phyloP scores from a whole-genome alignment of 2,888 invertebrate genomes.

The Hoplodrina ambigua region DNA sequence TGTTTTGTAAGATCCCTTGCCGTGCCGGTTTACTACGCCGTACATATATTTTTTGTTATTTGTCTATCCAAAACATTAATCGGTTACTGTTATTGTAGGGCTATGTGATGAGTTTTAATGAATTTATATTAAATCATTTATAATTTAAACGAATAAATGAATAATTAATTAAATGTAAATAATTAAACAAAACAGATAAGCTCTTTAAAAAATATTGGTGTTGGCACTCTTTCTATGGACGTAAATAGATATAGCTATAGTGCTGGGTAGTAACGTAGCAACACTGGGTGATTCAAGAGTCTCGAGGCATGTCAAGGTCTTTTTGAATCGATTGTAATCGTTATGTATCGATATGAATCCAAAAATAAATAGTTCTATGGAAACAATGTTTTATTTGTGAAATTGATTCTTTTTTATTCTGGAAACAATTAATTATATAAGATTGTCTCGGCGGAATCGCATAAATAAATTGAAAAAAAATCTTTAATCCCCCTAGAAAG shows the following conservation, averaged over 20 bases:
- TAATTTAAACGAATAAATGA: neutral
- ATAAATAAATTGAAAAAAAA: neutral
- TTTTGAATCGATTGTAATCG: constrained; percentile 42
- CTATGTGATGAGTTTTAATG: neutral
- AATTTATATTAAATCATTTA: neutral
- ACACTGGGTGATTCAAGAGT: constrained; percentile 34
- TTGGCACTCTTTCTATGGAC: neutral
- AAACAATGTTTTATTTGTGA: neutral
- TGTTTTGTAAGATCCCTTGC: neutral
- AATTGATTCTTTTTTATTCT: neutral
- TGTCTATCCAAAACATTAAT: too few species aligned
- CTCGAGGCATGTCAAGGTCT: constrained; percentile 56
- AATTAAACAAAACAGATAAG: neutral
- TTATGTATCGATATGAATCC: constrained; percentile 40
- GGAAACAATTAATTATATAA: neutral
- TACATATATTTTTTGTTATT: too few species aligned
- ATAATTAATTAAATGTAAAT: neutral
- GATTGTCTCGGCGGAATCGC: neutral
- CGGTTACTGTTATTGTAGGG: neutral
- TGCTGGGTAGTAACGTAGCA: constrained; percentile 10
- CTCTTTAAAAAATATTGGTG: neutral
- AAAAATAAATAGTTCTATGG: constrained; percentile 23
- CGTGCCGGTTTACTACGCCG: neutral
- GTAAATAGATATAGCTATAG: neutral
- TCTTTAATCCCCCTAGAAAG: neutral